Percentiles rank a stretch among this genome's conserved stretches.
These are phyloP conservation scores for Contarinia nasturtii DNA, from an alignment of 1,140 invertebrate species.

Conservation along the genomic window DNA sequence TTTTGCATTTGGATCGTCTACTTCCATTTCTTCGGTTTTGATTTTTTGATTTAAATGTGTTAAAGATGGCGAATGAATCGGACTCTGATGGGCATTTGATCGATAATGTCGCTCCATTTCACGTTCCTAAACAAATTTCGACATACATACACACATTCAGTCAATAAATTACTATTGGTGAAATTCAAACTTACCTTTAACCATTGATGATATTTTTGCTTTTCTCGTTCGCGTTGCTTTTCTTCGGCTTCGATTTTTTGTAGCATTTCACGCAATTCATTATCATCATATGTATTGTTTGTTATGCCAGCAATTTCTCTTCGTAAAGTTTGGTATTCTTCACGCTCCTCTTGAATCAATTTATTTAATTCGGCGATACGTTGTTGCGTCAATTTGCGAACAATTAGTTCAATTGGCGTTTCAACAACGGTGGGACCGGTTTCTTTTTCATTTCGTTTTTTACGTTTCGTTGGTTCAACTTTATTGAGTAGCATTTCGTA, in stretches of 20 bases:
- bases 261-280: constrained; percentile 51
- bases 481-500: constrained; percentile 69
- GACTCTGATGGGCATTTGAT: constrained; percentile 12
- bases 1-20: constrained; percentile 10
- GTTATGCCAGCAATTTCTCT: constrained; percentile 25
- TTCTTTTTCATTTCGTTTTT: constrained; percentile 48
- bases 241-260: constrained; percentile 50
- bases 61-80: constrained; percentile 1
- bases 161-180: too few species aligned
- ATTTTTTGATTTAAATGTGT: constrained; percentile 10
- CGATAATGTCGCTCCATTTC: constrained; percentile 36
- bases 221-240: constrained; percentile 42
- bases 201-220: constrained; percentile 39
- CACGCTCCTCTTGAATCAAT: constrained; percentile 42
- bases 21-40: constrained; percentile 21
- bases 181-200: constrained; percentile 22
- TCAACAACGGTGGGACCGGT: constrained; percentile 20
- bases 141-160: too few species aligned
- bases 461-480: constrained; percentile 71
- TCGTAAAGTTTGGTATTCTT: constrained; percentile 52
- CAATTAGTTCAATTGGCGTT: constrained; percentile 61
- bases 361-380: constrained; percentile 56
- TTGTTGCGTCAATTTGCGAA: constrained; percentile 58
- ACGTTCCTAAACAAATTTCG: constrained; percentile 27
- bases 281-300: constrained; percentile 35